Conservation (phyloP, 2,113 vertebrate genomes). For the Isichthys henryi region DNA sequence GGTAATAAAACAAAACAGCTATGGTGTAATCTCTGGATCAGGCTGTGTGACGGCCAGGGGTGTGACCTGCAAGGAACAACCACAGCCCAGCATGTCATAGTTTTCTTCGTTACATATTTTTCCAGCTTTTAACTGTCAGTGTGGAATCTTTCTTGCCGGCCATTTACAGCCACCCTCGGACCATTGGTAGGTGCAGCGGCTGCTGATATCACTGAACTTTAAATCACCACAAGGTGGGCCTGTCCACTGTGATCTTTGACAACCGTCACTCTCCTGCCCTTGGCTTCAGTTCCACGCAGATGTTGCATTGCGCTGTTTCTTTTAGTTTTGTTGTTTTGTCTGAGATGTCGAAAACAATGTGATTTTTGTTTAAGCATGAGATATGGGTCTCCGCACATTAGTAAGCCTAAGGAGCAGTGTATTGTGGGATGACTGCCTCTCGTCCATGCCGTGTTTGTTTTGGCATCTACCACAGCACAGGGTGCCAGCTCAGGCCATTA, state of each 20-base stretch:
- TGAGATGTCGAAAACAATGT: background rate
- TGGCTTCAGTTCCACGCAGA: background rate
- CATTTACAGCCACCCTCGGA: background rate
- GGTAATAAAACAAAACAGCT: background rate
- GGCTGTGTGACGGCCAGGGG: background rate
- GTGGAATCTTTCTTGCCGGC: background rate
- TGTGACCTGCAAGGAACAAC: background rate
- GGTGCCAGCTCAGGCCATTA: slow-evolving; percentile 30
- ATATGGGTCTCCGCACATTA: background rate
- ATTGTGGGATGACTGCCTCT: slow-evolving; percentile 1
- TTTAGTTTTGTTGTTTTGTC: background rate
- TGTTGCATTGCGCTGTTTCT: background rate
- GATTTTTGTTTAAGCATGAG: background rate
- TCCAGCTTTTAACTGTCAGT: background rate
- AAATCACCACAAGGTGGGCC: background rate
- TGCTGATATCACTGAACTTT: background rate
- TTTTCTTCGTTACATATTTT: background rate
- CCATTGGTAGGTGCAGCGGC: background rate
- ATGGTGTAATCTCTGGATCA: background rate
- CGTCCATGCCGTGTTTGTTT: slow-evolving; percentile 14
- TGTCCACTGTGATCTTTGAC: background rate
- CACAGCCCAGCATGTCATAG: background rate
- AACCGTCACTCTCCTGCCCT: background rate
- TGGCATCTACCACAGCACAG: slow-evolving; percentile 22
- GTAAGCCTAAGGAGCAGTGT: background rate